phyloP scores from a whole-genome alignment of 2,797 vertebrate species.

The Arctocebus calabarensis region DNA sequence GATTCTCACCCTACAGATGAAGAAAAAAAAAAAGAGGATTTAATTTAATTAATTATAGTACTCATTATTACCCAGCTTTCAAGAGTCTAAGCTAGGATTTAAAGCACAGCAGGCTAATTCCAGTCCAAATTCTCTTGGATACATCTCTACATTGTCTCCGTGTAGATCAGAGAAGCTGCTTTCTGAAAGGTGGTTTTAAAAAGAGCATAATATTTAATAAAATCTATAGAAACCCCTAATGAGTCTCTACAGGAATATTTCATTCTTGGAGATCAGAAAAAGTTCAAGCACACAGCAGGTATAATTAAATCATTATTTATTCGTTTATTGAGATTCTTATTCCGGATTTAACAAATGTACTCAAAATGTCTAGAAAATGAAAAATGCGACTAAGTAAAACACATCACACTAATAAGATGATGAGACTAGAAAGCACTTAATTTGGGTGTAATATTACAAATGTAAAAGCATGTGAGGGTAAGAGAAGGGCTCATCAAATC shows the following conservation, averaged over 20 bases:
- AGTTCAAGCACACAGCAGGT: slow-evolving; percentile 47
- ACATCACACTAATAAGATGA: slow-evolving; percentile 37
- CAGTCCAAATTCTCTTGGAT: neutral
- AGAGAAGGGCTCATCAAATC: neutral
- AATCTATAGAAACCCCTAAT: neutral
- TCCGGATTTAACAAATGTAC: slow-evolving; percentile 53
- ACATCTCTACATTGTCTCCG: neutral
- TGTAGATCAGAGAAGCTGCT: neutral
- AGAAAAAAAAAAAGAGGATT: neutral
- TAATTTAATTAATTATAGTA: neutral
- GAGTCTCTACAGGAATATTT: slow-evolving; percentile 50
- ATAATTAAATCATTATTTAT: slow-evolving; percentile 73
- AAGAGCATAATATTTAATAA: slow-evolving; percentile 14
- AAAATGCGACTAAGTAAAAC: slow-evolving; percentile 62
- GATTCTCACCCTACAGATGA: neutral
- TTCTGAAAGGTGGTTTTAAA: neutral
- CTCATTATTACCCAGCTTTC: neutral
- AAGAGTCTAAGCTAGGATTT: neutral
- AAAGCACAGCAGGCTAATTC: neutral
- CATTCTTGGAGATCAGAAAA: slow-evolving; percentile 54
- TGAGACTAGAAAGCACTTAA: slow-evolving; percentile 38
- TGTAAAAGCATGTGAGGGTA: neutral
- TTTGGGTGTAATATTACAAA: neutral
- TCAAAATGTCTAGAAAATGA: slow-evolving; percentile 61
- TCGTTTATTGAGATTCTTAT: slow-evolving; percentile 69